Evolutionary conservation across 2,888 invertebrate species (phyloP).

Genomic region (Cephus runcator): DNA sequence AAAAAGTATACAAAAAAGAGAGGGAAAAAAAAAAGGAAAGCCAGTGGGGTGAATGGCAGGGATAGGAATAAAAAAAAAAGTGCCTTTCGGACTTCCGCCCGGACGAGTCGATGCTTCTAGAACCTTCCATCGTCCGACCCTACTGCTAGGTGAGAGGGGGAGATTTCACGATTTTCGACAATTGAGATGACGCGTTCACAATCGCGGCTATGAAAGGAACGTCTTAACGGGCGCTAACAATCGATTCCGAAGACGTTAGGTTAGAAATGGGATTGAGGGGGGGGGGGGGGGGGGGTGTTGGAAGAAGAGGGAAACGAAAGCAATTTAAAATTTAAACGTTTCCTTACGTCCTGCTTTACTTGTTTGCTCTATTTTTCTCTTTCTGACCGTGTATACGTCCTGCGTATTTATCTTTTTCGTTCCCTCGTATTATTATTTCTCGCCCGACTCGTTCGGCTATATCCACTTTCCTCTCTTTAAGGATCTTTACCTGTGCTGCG

Average conservation of each 20-base stretch:
- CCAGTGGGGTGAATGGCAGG: background rate
- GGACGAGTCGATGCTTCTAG: background rate
- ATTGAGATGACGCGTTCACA: background rate
- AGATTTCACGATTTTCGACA: background rate
- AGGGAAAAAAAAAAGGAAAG: background rate
- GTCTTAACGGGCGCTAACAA: background rate
- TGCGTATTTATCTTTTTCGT: background rate
- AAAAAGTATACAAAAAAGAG: conserved; percentile 2
- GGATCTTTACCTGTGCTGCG: background rate
- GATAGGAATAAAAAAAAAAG: background rate
- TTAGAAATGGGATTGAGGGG: no score
- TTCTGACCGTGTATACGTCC: background rate
- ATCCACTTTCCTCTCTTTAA: background rate
- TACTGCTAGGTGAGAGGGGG: background rate
- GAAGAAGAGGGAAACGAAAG: background rate
- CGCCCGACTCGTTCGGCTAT: background rate
- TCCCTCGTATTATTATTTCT: background rate
- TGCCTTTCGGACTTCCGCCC: background rate
- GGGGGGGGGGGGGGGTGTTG: no score
- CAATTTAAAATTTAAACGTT: background rate
- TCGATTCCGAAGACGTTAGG: background rate
- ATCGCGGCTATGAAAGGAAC: background rate
- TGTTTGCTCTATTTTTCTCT: background rate
- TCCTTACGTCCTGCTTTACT: background rate
- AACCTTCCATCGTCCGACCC: no score